Evolutionary conservation across 2,888 invertebrate species (phyloP), one percentile per base, ranked within the genome.

Genomic region (Pristionchus japonicus): DNA sequence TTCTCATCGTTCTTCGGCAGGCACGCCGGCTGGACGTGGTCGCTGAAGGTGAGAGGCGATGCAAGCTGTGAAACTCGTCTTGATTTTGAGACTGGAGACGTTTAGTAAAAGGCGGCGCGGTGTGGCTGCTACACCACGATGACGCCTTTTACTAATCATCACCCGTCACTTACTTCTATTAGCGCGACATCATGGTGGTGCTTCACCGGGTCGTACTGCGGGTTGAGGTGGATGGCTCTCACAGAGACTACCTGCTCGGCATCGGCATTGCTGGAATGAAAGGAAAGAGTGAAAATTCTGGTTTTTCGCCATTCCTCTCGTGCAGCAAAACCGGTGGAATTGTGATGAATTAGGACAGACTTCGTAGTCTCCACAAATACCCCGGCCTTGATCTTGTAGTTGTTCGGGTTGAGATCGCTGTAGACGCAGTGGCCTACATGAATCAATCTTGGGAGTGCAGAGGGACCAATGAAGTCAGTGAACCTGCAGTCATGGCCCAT

Each of bases 401-500:
- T 67, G 43, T 88, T n/a, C n/a, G n/a, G n/a, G n/a, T n/a, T n/a
- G n/a, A n/a, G n/a, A n/a, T n/a, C n/a, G n/a, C n/a, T 88, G 77
- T 84, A 90, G 82, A 90, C 89, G 82, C 90, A 90, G 61, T 90
- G 90, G 0, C 67, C 84, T 84, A 17, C 4, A 84, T n/a, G n/a
- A n/a, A n/a, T n/a, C n/a, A n/a, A n/a, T n/a, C n/a, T n/a, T n/a
- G n/a, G n/a, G n/a, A 27, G 84, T 31, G 11, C 1, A 27, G 34
- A 37, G n/a, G n/a, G n/a, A n/a, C n/a, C n/a, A n/a, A n/a, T n/a
- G n/a, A n/a, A n/a, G n/a, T n/a, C n/a, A n/a, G n/a, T n/a, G n/a
- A n/a, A 43, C 90, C 90, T 17, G 90, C 89, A n/a, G 89, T 90
- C 20, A 90, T 89, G 20, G 87, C 88, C 90, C 90, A 90, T 27